Evolutionary conservation across 2,113 vertebrate genomes (phyloP), one percentile per base, ranked within the genome.

Genomic region (Serilophus lunatus): DNA sequence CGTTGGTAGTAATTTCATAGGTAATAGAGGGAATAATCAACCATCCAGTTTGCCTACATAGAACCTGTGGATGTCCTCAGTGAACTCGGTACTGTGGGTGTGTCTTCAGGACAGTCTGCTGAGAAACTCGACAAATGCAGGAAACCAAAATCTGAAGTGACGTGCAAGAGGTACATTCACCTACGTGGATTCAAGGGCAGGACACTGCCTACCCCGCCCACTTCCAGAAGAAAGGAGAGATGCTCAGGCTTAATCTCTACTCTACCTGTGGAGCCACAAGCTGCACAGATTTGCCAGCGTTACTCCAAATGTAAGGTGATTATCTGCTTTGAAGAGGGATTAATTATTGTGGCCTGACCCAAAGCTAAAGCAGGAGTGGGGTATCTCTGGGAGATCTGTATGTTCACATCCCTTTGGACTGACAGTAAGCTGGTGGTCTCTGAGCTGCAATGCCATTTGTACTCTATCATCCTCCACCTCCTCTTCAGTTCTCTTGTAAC

Each of bases 261-360:
- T 72, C 49, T 18, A 49, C 28, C 61, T 70, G 56, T 75, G 28
- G 68, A 86, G 51, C 31, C 33, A 17, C 8, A 57, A 49, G 40
- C 66, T 60, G 22, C 59, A 75, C 57, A 70, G 22, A 63, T 35
- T 54, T 59, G 49, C 50, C 33, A 60, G 25, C 10, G 25, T 70
- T 29, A 75, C 33, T 83, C 72, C 61, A 70, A 60, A 83, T 1
- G 1, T 31, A 26, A 51, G 18, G 50, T 31, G 50, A 64, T 59
- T 69, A 74, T 44, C 82, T 69, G 56, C 38, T 83, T 45, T 44
- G 66, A 83, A 80, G 36, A 11, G 25, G 20, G 45, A 35, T 65
- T 92, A 28, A 75, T 86, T 70, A 50, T 79, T 74, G 36, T 72
- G 60, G 72, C 45, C 45, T 86, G 66, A 66, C 71, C 68, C 49